These are phyloP conservation scores for Calephelis nemesis DNA, from an alignment of 1,140 invertebrate genomes.

Conservation along the genomic window DNA sequence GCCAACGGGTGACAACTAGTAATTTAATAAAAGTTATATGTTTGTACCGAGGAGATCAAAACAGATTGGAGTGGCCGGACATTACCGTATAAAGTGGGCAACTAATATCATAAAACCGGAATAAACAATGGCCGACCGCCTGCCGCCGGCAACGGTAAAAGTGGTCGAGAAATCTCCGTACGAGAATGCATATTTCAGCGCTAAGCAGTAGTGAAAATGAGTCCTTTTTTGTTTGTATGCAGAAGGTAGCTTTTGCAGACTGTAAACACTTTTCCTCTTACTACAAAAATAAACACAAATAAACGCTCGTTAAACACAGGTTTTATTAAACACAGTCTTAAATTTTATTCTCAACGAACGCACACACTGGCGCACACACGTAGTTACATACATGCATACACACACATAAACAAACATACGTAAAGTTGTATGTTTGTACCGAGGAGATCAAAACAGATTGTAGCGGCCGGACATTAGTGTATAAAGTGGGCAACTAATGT, in stretches of 20 bases:
- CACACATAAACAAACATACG: slow-evolving; percentile 9
- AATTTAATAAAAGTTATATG: too few species aligned
- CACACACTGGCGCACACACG: too few species aligned
- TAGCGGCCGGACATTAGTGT: slow-evolving; percentile 36
- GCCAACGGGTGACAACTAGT: too few species aligned
- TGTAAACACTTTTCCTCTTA: too few species aligned
- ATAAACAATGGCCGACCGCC: slow-evolving; percentile 63
- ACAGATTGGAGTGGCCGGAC: slow-evolving; percentile 18
- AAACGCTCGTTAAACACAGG: too few species aligned
- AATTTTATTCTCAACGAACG: too few species aligned
- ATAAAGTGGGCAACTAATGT: slow-evolving; percentile 52
- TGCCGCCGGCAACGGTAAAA: slow-evolving; percentile 49
- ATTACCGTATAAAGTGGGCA: slow-evolving; percentile 48
- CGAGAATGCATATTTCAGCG: slow-evolving; percentile 75
- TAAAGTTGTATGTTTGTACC: slow-evolving; percentile 23
- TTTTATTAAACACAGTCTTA: too few species aligned
- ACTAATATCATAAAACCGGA: slow-evolving; percentile 54
- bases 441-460: slow-evolving; percentile 10
- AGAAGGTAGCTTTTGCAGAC: too few species aligned
- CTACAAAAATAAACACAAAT: too few species aligned
- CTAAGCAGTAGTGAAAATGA: slow-evolving; percentile 52
- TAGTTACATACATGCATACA: too few species aligned
- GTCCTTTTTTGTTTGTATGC: too few species aligned
- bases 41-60: neutral
- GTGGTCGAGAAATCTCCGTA: slow-evolving; percentile 63